phyloP scores from a whole-genome alignment of 2,113 vertebrate genomes.

The Miniopterus natalensis region DNA sequence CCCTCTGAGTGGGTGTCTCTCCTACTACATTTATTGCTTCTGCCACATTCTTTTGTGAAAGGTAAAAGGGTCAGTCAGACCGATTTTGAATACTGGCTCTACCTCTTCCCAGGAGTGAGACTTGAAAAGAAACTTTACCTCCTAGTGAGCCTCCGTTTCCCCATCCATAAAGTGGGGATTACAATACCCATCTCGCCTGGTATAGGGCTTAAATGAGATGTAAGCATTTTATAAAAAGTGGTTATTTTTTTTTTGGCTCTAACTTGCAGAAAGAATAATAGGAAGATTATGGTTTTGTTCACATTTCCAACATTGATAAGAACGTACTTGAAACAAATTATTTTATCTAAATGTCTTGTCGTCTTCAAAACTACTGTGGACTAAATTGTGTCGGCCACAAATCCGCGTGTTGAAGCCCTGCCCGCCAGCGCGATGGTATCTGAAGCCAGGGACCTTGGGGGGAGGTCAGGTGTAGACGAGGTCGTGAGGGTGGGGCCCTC shows the following conservation, averaged over 20 bases:
- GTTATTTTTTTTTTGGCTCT: neutral
- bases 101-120: neutral
- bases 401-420: neutral
- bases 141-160: neutral
- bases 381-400: neutral
- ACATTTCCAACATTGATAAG: neutral
- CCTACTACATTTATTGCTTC: neutral
- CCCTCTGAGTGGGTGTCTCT: neutral
- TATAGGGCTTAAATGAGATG: neutral
- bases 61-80: neutral
- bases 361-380: neutral
- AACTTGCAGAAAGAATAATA: neutral
- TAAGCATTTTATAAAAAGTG: neutral
- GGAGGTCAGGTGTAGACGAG: neutral
- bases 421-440: neutral
- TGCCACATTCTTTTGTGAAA: neutral
- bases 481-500: neutral
- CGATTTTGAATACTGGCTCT: neutral
- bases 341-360: neutral
- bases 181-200: neutral
- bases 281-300: neutral
- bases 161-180: neutral
- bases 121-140: conserved; percentile 24
- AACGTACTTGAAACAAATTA: neutral
- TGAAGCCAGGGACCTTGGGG: neutral